Evolutionary conservation across 1,140 invertebrate species (phyloP).

Genomic region (Macrosteles quadrilineatus): DNA sequence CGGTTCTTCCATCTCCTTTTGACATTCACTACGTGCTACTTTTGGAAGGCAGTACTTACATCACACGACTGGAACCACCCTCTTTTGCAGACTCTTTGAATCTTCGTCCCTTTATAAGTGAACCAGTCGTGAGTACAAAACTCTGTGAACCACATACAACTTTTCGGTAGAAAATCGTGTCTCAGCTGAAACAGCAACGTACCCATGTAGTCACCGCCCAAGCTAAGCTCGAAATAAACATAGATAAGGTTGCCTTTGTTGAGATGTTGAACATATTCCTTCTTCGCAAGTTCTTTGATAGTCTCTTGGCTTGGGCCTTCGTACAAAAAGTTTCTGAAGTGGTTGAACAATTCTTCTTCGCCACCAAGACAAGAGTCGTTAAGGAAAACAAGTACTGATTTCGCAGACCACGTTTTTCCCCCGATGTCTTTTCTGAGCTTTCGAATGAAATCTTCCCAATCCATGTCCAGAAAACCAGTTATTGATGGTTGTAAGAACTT

Average conservation of each 20-base stretch:
- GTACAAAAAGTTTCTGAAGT: conserved; percentile 34
- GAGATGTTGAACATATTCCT: neutral
- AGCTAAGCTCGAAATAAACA: conserved; percentile 37
- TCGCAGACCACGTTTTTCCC: conserved; percentile 37
- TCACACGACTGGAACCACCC: conserved; percentile 43
- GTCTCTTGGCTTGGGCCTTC: neutral
- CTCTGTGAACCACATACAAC: conserved; percentile 41
- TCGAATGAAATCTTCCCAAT: neutral
- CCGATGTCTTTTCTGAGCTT: neutral
- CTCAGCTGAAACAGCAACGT: conserved; percentile 41
- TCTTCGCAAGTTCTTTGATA: neutral
- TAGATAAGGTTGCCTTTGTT: neutral
- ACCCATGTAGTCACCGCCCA: conserved; percentile 32
- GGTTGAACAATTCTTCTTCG: conserved; percentile 37
- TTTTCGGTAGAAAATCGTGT: conserved; percentile 41
- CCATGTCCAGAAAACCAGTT: neutral
- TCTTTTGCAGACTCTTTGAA: conserved; percentile 44
- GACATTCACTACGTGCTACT: too few species aligned
- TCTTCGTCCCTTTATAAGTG: conserved; percentile 35
- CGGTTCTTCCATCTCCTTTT: too few species aligned
- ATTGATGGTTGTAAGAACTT: neutral
- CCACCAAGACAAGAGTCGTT: conserved; percentile 40
- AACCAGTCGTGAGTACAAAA: conserved; percentile 31
- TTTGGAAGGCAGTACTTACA: too few species aligned
- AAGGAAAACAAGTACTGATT: conserved; percentile 39